Evolutionary conservation across 2,113 vertebrate species (phyloP), one percentile per base, ranked within the genome.

Genomic region (Chionodraco myersi): DNA sequence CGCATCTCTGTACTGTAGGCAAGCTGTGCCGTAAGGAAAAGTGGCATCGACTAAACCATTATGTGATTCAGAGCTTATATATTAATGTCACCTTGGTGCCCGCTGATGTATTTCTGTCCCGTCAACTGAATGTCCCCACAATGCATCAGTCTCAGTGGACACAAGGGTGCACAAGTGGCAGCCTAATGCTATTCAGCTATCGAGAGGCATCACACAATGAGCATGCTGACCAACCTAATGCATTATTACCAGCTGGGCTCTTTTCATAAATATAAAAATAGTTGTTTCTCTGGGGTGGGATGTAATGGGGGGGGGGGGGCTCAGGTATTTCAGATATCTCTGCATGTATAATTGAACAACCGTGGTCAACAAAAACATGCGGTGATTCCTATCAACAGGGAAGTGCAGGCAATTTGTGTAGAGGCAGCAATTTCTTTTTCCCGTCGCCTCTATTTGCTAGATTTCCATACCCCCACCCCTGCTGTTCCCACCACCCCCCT

Each of bases 381-480:
- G 84, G 85, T 65, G 87, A 90, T 90, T 93, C 72, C 70, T 73
- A 89, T 90, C 87, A 85, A 61, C 30, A 12, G 70, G 36, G 48
- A 87, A 86, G 86, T 59, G 74, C 77, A 82, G 62, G 75, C 89
- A 89, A 88, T 90, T 91, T 91, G 75, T 84, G 85, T 82, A 48
- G 82, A 84, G 62, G 76, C 72, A 65, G 70, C 53, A 61, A 61
- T 86, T 67, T 67, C 83, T 77, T 86, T 90, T 69, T 88, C 3
- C 3, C 26, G 67, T 85, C 64, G 59, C 86, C 83, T 90, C 80
- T 75, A 79, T 90, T 90, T 87, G 81, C 54, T 49, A 47, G 62
- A 87, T 92, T 90, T 90, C 86, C 89, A 87, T 87, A 80, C 52
- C 76, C 36, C 64, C 74, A 0, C 26, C 26, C 47, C 15, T 18